Percentiles rank a stretch among this genome's conserved stretches.
Evolutionary conservation across 2,113 vertebrate species (phyloP).

Genomic region (Octodon degus): DNA sequence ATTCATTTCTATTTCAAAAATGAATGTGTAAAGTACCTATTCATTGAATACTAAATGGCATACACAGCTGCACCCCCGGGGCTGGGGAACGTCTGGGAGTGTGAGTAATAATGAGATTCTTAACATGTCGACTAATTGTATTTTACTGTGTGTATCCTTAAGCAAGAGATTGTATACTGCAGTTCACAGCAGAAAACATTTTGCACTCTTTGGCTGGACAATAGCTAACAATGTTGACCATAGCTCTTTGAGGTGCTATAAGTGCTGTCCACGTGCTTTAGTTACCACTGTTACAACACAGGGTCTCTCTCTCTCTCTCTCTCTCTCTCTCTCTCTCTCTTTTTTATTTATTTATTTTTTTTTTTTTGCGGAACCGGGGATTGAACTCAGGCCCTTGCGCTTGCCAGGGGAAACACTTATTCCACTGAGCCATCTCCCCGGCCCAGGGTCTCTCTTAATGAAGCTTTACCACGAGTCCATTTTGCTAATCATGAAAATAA

Average conservation of each 20-base stretch:
- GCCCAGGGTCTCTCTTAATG: background rate
- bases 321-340: background rate
- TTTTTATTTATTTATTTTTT: too few species aligned
- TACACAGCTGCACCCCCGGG: background rate
- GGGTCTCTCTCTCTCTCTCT: background rate
- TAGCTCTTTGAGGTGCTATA: background rate
- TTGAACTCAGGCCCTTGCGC: too few species aligned
- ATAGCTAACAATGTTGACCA: background rate
- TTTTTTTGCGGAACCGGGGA: too few species aligned
- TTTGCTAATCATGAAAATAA: slow-evolving; percentile 33
- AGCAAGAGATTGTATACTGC: background rate
- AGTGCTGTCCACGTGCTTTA: background rate
- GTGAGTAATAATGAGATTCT: background rate
- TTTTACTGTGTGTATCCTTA: background rate
- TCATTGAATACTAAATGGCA: background rate
- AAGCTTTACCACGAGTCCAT: background rate
- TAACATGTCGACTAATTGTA: slow-evolving; percentile 27
- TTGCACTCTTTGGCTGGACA: background rate
- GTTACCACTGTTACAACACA: background rate
- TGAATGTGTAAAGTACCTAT: background rate
- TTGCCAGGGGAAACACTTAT: too few species aligned
- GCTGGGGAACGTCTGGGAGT: background rate
- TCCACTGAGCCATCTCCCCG: too few species aligned
- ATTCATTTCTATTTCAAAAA: slow-evolving; percentile 33
- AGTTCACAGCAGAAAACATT: background rate